Percentiles rank a stretch among this genome's conserved stretches.
Evolutionary conservation across 2,113 vertebrate species (phyloP).

Genomic region (Corvus cornix): DNA sequence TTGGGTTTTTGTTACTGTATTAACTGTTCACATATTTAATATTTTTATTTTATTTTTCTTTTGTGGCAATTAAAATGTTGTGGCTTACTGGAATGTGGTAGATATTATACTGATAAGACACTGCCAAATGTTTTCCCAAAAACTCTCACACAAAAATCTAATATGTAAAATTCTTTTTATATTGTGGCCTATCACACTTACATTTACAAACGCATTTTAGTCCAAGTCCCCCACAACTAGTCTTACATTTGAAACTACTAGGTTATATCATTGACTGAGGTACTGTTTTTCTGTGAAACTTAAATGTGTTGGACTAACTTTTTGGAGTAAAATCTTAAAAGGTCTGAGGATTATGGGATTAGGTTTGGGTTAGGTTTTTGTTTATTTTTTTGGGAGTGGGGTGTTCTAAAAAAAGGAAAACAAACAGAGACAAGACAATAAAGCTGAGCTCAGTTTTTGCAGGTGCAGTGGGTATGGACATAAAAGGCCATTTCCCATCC

Average conservation of each 20-base stretch:
- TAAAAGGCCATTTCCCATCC: neutral
- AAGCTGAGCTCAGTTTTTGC: neutral
- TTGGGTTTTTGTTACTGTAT: neutral
- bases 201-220: neutral
- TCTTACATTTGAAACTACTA: neutral
- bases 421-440: neutral
- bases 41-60: neutral
- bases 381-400: accelerated
- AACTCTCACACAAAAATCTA: neutral
- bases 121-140: neutral
- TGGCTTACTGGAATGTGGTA: neutral
- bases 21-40: neutral
- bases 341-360: neutral
- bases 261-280: neutral
- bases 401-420: neutral
- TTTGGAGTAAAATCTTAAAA: neutral
- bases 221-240: neutral
- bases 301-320: neutral
- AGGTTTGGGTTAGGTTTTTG: neutral
- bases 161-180: neutral
- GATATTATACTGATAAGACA: neutral
- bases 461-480: neutral
- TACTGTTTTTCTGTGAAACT: neutral
- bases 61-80: neutral
- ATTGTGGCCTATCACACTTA: neutral